A percentile compares a stretch with the other conserved stretches of the same genome.
These are phyloP conservation scores for Betta splendens DNA, from an alignment of 2,797 vertebrate genomes.

Conservation along the genomic window DNA sequence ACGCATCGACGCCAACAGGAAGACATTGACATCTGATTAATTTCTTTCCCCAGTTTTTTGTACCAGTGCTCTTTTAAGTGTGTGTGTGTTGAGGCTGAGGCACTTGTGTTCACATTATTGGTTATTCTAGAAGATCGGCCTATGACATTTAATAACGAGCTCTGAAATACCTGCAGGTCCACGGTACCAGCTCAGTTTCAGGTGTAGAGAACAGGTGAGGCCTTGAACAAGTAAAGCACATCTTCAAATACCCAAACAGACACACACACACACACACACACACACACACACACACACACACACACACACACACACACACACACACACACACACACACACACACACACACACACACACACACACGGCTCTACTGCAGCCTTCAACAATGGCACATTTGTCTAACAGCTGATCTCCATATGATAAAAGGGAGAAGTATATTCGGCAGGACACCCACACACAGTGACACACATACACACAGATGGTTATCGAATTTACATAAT, in stretches of 20 bases:
- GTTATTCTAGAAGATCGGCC: constrained; percentile 69
- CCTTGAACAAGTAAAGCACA: constrained; percentile 44
- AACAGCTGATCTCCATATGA: constrained; percentile 60
- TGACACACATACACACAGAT: constrained; percentile 50
- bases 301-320: constrained; percentile 29
- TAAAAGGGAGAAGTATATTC: constrained; percentile 64
- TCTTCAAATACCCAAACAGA: constrained; percentile 43
- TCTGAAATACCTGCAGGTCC: constrained; percentile 48
- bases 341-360: constrained; percentile 30
- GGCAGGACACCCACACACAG: constrained; percentile 44
- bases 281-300: constrained; percentile 29
- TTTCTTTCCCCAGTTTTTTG: background rate
- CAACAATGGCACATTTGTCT: constrained; percentile 72
- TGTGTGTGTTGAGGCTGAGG: background rate
- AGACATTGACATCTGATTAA: background rate
- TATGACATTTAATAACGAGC: constrained; percentile 70
- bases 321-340: constrained; percentile 27
- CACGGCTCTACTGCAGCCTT: constrained; percentile 27
- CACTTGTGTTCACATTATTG: constrained; percentile 56
- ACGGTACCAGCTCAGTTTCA: constrained; percentile 56
- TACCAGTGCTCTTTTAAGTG: background rate
- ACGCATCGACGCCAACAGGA: background rate
- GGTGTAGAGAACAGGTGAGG: constrained; percentile 55
- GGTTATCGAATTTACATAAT: constrained; percentile 70
- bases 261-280: too few species aligned